Evolutionary conservation across 30 jellyfish, hydroid and myxozoan genomes (phyloP), one percentile per base, ranked within the genome.

Genomic region (Aurelia aurita): DNA sequence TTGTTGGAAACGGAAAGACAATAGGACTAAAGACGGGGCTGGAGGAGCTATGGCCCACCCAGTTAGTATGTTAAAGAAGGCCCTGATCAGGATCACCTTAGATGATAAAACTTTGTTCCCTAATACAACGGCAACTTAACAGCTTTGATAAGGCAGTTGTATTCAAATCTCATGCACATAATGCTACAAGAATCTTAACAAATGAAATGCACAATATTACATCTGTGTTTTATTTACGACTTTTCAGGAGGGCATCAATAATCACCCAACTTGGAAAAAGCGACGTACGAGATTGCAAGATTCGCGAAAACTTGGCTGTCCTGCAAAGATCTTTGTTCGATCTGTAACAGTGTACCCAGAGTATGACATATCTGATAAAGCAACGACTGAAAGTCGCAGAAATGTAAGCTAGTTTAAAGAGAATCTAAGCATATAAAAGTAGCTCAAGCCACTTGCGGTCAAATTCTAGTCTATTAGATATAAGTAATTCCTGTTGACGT

Each of bases 291-390:
- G 82, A 35, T 28, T 70, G 67, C 82, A 70, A 70, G 82, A 44
- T 70, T 70, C 82, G 39, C 82, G 82, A 34, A 70, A 70, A 69
- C 60, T 69, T 35, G 81, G 81, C 54, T 69, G 81, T 43, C 81
- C 63, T 69, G 81, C 81, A 69, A 70, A 70, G 35, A 70, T 70
- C 65, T 70, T 70, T 70, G 82, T 70, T n/a, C 82, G 66, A 70
- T 70, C 82, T 70, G 32, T 70, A 8, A 45, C 66, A 59, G 71
- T 59, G 71, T 59, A 59, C 71, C 71, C 22, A 59, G 71, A 59
- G 26, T 59, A 59, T 59, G 71, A 59, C 71, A 59, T 59, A 20
- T 59, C 71, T 59, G 71, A 59, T 18, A 59, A 59, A 59, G 71
- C 71, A 14, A 59, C 5, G 29, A 59, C 71, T 59, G 71, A 59